Evolutionary conservation across 2,888 invertebrate species (phyloP).

Genomic region (Drosophila sordidapex): DNA sequence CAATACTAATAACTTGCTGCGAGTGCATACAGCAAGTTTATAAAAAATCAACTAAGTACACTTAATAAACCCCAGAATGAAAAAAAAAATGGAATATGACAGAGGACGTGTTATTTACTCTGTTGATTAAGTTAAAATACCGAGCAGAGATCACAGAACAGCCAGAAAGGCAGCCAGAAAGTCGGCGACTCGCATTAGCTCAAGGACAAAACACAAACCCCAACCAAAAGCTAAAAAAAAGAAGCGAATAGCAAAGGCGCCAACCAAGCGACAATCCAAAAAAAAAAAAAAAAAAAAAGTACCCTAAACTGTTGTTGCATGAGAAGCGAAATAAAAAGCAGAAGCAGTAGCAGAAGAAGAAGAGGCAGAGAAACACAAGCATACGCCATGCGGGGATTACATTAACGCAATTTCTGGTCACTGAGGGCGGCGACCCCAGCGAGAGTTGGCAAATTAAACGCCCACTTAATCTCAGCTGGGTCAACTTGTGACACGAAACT

Average conservation of each 20-base stretch:
- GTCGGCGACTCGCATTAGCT: constrained; percentile 45
- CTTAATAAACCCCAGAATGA: constrained; percentile 17
- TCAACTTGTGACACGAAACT: constrained; percentile 80
- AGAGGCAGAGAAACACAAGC: constrained; percentile 40
- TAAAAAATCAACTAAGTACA: constrained; percentile 17
- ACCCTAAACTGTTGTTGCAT: constrained; percentile 33
- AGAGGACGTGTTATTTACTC: constrained; percentile 72
- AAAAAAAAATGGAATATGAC: constrained; percentile 30
- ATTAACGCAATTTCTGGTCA: constrained; percentile 72
- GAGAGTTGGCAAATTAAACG: constrained; percentile 78
- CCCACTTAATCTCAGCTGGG: constrained; percentile 78
- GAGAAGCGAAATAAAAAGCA: background rate
- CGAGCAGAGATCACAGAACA: constrained; percentile 61
- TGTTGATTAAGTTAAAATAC: constrained; percentile 78
- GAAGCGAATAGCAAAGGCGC: constrained; percentile 12
- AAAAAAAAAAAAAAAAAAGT: constrained; percentile 27
- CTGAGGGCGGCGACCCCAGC: constrained; percentile 52
- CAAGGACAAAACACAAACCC: constrained; percentile 40
- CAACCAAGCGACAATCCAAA: constrained; percentile 48
- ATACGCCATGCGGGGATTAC: constrained; percentile 73
- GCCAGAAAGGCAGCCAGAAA: constrained; percentile 49
- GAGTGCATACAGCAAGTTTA: constrained; percentile 14
- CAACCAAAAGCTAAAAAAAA: background rate
- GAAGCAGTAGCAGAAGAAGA: constrained; percentile 9
- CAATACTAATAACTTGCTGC: constrained; percentile 19